Conservation (phyloP, 2,797 vertebrate genomes). For the Squalus acanthias region DNA sequence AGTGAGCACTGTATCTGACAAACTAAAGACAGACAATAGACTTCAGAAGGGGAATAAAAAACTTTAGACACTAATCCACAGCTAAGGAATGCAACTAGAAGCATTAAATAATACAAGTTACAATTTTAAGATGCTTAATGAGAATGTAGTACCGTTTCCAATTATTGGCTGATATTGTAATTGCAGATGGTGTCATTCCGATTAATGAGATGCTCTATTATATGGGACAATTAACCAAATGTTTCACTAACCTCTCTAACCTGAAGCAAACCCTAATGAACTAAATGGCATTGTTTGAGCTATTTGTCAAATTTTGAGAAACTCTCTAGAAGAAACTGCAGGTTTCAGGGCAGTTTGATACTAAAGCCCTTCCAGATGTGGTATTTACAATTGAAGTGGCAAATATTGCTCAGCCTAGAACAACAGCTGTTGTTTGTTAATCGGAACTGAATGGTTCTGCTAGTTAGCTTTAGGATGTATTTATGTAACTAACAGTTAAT, state of each 20-base stretch:
- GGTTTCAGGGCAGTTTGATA: neutral
- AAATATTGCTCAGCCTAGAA: neutral
- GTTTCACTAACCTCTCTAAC: neutral
- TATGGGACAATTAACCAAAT: neutral
- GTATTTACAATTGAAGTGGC: neutral
- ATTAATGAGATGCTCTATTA: neutral
- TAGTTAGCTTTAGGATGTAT: neutral
- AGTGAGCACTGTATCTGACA: no score
- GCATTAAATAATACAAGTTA: neutral
- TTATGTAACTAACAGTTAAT: no score
- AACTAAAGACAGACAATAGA: neutral
- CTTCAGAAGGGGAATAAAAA: neutral
- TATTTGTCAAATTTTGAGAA: neutral
- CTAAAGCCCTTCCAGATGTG: neutral
- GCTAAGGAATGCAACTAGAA: neutral
- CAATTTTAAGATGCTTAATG: neutral
- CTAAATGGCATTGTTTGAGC: neutral
- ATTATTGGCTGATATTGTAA: neutral
- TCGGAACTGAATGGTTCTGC: neutral
- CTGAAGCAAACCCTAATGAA: neutral
- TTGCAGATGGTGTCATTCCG: neutral
- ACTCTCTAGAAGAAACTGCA: neutral
- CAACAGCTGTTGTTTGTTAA: neutral
- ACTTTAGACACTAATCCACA: neutral
- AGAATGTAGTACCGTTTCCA: neutral